Base-by-base conservation (phyloP, 2,888 invertebrate genomes). In the Cataglyphis livida region DNA sequence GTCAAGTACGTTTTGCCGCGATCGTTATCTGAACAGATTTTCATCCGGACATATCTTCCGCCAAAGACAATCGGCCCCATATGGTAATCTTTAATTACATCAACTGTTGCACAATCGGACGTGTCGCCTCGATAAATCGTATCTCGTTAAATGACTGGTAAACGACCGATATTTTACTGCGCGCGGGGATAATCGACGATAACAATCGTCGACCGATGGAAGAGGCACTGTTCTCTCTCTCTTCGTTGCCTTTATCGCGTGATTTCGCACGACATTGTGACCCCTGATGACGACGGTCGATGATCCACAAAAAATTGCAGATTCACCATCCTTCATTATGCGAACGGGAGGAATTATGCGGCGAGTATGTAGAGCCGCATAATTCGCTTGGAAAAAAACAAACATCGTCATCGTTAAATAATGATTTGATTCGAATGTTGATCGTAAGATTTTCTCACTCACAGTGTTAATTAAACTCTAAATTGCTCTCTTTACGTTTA, bases 181-280 rank as follows among this genome's bases (percentile, higher is more conserved):
- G 12, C 64, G 51, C 21, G 59, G 25, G 6, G 54, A 70, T 83
- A 70, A 79, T 64, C 78, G 78, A 62, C 68, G 62, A 32, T 51
- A 70, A 78, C 28, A 48, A 79, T 83, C 54, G 62, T 59, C 64
- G 74, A 48, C 32, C 57, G 28, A 74, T 78, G 41, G 44, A 64
- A 64, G 57, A 18, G 44, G 1, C 41, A 12, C 15, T 44, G 54
- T 4, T 15, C 18, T 35, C 61, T 41, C 5, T 44, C 4, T 15
- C 15, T 44, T 1, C 44, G 51, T 41, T 61, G 64, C 62, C 57
- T 51, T 68, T 41, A 68, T 65, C 62, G 61, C 68, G 79, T 35
- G 62, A 78, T 83, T 83, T 81, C 28, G 25, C 65, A 75, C 44
- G 78, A 70, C 66, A 38, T 62, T 51, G 62, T 74, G 81, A 75